Evolutionary conservation across 2,797 vertebrate genomes (phyloP), one percentile per base, ranked within the genome.

Genomic region (Sebastes diaconus): DNA sequence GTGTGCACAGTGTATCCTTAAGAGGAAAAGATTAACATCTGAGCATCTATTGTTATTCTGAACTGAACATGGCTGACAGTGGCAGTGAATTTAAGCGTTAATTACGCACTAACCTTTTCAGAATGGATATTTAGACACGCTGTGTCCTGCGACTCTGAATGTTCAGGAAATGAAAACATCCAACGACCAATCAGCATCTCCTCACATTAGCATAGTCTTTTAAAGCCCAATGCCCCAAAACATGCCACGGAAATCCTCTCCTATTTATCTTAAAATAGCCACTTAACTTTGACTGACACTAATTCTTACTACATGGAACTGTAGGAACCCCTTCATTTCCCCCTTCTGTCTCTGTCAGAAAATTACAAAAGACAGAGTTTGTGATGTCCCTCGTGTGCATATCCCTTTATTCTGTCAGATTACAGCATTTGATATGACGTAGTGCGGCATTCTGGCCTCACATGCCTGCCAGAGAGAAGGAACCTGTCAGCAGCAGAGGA

Each of bases 291-390:
- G 97, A 99, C 96, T 98, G 98, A 98, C 97, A 98, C 96, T 97
- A 97, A 98, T 98, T 98, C 97, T 97, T 96, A 82, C 96, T 96
- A 97, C 97, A 97, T 95, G 96, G 96, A 98, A 96, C 95, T 93
- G 96, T 95, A 91, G 96, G 96, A 98, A 96, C 95, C 96, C 94
- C 95, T 96, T 96, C 96, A 96, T 97, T 96, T 95, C 95, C 69
- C 82, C 88, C 79, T 86, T 92, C 92, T 87, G 90, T 94, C 92
- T 92, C 92, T 93, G 94, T 96, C 95, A 96, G 96, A 95, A 97
- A 96, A 99, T 98, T 97, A 97, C 97, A 97, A 98, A 97, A 97
- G 97, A 98, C 97, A 97, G 97, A 97, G 97, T 96, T 97, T 97
- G 97, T 96, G 97, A 97, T 97, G 97, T 97, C 97, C 96, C 93